Percentiles rank a stretch among this genome's conserved stretches.
Evolutionary conservation across 1,140 invertebrate genomes (phyloP).

Genomic region (Cyclina sinensis): DNA sequence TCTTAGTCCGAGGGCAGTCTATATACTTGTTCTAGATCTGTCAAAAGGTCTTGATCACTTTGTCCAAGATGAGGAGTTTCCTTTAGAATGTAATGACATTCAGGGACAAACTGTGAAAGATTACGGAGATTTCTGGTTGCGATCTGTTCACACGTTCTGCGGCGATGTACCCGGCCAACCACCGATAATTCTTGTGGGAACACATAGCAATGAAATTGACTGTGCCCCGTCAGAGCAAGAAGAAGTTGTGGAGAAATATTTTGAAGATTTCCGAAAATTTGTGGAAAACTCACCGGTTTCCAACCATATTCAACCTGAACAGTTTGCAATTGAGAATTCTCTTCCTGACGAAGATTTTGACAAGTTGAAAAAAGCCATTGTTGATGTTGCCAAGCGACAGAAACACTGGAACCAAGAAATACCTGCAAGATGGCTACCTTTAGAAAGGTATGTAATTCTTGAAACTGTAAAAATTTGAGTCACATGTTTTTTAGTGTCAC

Average conservation of each 20-base stretch:
- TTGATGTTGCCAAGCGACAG: conserved; percentile 62
- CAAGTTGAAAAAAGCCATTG: conserved; percentile 32
- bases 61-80: conserved; percentile 54
- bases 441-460: conserved; percentile 46
- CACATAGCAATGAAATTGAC: conserved; percentile 26
- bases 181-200: conserved; percentile 59
- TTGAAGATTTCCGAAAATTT: conserved; percentile 48
- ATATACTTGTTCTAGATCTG: conserved; percentile 57
- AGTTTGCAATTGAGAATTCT: conserved; percentile 56
- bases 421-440: conserved; percentile 56
- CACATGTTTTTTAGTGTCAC: no score
- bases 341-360: conserved; percentile 31
- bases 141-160: conserved; percentile 62
- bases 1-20: conserved; percentile 49
- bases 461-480: no score
- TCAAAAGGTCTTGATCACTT: background rate
- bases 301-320: conserved; percentile 56
- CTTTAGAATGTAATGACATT: conserved; percentile 27
- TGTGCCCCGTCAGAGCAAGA: background rate
- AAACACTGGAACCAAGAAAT: conserved; percentile 61
- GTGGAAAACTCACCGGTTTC: conserved; percentile 52
- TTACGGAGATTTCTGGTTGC: conserved; percentile 59
- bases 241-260: conserved; percentile 24
- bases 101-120: conserved; percentile 42
- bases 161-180: conserved; percentile 58